phyloP scores from a whole-genome alignment of 2,888 invertebrate genomes.

The Hirtodrosophila alboralis region DNA sequence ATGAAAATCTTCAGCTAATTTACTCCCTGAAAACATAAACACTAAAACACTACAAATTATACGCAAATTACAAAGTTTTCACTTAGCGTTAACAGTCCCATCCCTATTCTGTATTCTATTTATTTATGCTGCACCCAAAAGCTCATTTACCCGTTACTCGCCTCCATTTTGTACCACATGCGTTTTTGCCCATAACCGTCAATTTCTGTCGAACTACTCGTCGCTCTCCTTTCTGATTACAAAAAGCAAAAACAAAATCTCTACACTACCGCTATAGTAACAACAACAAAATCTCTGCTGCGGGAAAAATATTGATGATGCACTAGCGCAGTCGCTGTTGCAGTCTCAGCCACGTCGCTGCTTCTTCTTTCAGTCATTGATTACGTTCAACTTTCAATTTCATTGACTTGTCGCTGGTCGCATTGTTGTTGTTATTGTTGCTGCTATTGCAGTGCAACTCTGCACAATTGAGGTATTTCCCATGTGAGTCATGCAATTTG shows the following conservation, averaged over 20 bases:
- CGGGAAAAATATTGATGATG: not conserved
- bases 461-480: slow-evolving; percentile 64
- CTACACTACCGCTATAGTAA: slow-evolving; percentile 19
- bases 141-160: not conserved
- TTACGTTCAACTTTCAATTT: slow-evolving; percentile 69
- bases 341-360: slow-evolving; percentile 12
- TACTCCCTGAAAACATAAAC: too few species aligned
- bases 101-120: not conserved
- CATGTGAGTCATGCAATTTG: slow-evolving; percentile 68
- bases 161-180: slow-evolving; percentile 9
- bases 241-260: slow-evolving; percentile 27
- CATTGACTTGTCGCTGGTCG: slow-evolving; percentile 51
- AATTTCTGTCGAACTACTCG: slow-evolving; percentile 5
- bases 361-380: slow-evolving; percentile 37
- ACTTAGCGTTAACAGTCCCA: too few species aligned
- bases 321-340: slow-evolving; percentile 20
- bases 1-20: too few species aligned
- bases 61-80: too few species aligned
- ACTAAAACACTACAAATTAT: too few species aligned
- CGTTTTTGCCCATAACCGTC: slow-evolving; percentile 7
- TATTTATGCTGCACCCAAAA: not conserved
- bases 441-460: slow-evolving; percentile 19
- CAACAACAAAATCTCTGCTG: slow-evolving; percentile 11
- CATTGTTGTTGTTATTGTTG: slow-evolving; percentile 18
- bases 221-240: slow-evolving; percentile 11